A percentile compares a stretch with the other conserved stretches of the same genome.
Conservation (phyloP, 2,113 vertebrate genomes). For the Pithys albifrons region DNA sequence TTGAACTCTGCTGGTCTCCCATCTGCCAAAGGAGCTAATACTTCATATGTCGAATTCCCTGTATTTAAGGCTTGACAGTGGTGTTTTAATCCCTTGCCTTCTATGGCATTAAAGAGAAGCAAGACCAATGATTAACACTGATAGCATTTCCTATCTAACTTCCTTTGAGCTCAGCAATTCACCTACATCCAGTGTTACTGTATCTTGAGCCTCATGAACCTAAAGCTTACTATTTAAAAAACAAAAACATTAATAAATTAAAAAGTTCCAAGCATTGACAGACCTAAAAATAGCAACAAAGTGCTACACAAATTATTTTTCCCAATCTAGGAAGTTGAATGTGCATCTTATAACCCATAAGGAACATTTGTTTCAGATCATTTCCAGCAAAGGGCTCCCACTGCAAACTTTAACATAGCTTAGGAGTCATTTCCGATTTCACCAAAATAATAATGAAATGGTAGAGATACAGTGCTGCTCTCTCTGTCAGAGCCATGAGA, state of each 20-base stretch:
- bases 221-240: constrained; percentile 3
- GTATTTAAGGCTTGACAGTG: constrained; percentile 30
- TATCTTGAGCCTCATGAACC: not conserved
- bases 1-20: constrained; percentile 46
- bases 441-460: constrained; percentile 8
- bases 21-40: constrained; percentile 45
- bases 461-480: not conserved
- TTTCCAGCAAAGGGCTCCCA: not conserved
- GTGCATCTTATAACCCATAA: not conserved
- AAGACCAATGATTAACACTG: constrained; percentile 22
- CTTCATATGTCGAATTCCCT: constrained; percentile 17
- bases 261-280: not conserved
- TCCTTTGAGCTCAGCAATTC: constrained; percentile 2
- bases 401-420: not conserved
- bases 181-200: not conserved
- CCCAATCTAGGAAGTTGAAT: not conserved
- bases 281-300: not conserved
- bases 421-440: constrained; percentile 4
- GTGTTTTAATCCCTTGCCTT: constrained; percentile 56
- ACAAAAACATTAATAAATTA: not conserved
- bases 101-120: constrained; percentile 46
- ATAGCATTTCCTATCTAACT: constrained; percentile 31
- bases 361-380: not conserved
- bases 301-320: not conserved
- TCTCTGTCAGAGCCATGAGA: not conserved